These are phyloP conservation scores for Uria aalge DNA, from an alignment of 2,113 vertebrate genomes.

Conservation along the genomic window DNA sequence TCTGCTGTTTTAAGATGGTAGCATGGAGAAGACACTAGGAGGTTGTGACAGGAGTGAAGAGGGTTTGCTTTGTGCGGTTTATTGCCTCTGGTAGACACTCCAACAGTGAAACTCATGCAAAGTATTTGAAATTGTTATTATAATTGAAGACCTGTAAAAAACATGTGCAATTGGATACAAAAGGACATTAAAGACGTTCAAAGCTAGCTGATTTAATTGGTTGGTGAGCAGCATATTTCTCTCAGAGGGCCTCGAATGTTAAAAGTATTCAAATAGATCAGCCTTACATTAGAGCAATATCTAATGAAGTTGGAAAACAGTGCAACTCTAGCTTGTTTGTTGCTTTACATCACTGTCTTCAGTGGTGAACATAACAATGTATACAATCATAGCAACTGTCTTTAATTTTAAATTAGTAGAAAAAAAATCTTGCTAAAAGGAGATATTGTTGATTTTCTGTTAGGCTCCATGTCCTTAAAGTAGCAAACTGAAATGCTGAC, in stretches of 20 bases:
- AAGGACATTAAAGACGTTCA: background rate
- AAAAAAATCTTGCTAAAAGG: background rate
- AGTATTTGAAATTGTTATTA: background rate
- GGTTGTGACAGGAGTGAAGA: background rate
- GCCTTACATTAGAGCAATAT: background rate
- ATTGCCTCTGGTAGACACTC: background rate
- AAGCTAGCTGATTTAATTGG: background rate
- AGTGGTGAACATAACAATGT: background rate
- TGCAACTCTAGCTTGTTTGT: background rate
- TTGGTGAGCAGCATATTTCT: background rate
- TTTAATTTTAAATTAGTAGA: background rate
- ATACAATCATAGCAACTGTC: background rate
- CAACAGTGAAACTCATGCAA: background rate
- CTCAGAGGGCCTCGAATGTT: background rate
- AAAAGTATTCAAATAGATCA: background rate
- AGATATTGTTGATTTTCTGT: background rate
- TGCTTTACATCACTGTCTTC: background rate
- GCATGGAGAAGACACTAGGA: background rate
- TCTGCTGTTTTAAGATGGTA: background rate
- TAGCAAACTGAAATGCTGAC: background rate
- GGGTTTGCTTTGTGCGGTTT: background rate
- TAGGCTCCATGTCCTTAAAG: background rate
- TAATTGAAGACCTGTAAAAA: background rate
- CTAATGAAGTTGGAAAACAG: background rate
- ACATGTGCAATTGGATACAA: background rate